A percentile compares a stretch with the other conserved stretches of the same genome.
Conservation (phyloP, 2,797 vertebrate genomes). For the Pantherophis alleghaniensis region DNA sequence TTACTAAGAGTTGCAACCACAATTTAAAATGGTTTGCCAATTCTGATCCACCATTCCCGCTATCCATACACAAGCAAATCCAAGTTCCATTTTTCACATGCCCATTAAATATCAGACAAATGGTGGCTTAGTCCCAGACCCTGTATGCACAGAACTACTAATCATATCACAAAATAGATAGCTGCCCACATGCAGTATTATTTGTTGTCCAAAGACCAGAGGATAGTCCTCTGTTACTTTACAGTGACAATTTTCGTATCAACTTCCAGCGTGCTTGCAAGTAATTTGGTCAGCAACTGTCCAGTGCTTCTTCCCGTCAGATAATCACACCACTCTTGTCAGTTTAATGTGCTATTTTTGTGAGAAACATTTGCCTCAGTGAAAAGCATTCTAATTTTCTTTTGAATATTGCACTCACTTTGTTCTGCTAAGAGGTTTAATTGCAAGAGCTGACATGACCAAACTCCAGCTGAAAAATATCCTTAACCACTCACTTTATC, state of each 20-base stretch:
- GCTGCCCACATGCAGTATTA: slow-evolving; percentile 41
- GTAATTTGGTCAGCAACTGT: slow-evolving; percentile 62
- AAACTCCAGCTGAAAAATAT: slow-evolving; percentile 41
- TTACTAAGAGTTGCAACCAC: slow-evolving; percentile 14
- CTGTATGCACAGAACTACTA: slow-evolving; percentile 42
- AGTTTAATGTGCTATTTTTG: slow-evolving; percentile 58
- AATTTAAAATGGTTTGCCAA: neutral
- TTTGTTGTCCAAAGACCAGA: slow-evolving; percentile 55
- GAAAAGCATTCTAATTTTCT: slow-evolving; percentile 57
- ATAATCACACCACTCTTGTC: slow-evolving; percentile 56
- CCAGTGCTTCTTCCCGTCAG: slow-evolving; percentile 19
- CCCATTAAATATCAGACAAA: neutral
- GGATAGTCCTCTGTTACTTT: slow-evolving; percentile 53
- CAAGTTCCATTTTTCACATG: neutral
- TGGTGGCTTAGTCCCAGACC: neutral
- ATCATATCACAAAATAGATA: slow-evolving; percentile 26
- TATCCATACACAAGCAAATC: neutral
- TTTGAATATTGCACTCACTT: slow-evolving; percentile 54
- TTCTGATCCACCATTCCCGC: neutral
- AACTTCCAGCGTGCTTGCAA: slow-evolving; percentile 64
- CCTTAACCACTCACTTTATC: slow-evolving; percentile 36
- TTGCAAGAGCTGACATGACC: slow-evolving; percentile 21
- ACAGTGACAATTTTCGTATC: slow-evolving; percentile 53
- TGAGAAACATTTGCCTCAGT: slow-evolving; percentile 57
- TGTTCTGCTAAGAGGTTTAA: slow-evolving; percentile 43